Percentiles rank a stretch among this genome's conserved stretches.
These are phyloP conservation scores for Scylla paramamosain DNA, from an alignment of 1,140 invertebrate species.

Conservation along the genomic window DNA sequence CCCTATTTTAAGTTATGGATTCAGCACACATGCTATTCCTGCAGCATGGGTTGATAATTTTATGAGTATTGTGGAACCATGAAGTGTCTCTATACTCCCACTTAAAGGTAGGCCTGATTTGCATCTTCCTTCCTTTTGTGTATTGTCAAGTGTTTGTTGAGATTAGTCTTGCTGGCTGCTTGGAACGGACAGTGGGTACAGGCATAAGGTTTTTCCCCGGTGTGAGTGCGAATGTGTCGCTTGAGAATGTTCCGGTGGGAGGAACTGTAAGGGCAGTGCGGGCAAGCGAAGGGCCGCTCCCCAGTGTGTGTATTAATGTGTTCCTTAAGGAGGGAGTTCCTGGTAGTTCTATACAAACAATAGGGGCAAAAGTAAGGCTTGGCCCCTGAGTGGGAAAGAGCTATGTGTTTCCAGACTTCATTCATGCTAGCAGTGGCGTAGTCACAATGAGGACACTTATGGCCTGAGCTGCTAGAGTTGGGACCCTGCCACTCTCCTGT, in stretches of 20 bases:
- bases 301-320: slow-evolving; percentile 54
- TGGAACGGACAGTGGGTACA: slow-evolving; percentile 39
- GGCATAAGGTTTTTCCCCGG: slow-evolving; percentile 37
- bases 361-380: slow-evolving; percentile 50
- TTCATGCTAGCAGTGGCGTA: slow-evolving; percentile 44
- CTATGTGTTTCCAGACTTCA: slow-evolving; percentile 54
- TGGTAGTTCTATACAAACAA: slow-evolving; percentile 48
- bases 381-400: slow-evolving; percentile 37
- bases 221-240: slow-evolving; percentile 53
- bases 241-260: slow-evolving; percentile 54
- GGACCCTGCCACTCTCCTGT: slow-evolving; percentile 56
- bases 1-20: neutral
- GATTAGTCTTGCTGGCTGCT: slow-evolving; percentile 47
- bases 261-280: slow-evolving; percentile 48
- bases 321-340: slow-evolving; percentile 49
- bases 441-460: slow-evolving; percentile 55
- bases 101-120: neutral
- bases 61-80: neutral
- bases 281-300: slow-evolving; percentile 48
- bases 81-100: neutral
- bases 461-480: slow-evolving; percentile 34
- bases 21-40: neutral
- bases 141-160: slow-evolving; percentile 38
- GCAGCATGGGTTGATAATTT: neutral
- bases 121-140: slow-evolving; percentile 36